These are phyloP conservation scores for Papilio glaucus DNA, from an alignment of 1,140 invertebrate species.

Conservation along the genomic window DNA sequence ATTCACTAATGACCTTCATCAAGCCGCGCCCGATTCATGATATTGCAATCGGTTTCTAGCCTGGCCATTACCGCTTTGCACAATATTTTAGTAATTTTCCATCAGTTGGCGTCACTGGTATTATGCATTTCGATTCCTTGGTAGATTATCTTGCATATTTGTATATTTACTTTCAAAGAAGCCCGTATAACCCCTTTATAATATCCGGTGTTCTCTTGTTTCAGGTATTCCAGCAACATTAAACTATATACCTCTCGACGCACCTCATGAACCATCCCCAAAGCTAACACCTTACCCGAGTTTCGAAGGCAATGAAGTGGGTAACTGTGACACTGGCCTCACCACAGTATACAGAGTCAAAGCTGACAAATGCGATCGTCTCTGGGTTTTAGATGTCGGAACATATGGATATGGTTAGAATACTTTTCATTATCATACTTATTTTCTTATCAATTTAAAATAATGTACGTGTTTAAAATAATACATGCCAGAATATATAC, in stretches of 20 bases:
- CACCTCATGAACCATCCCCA: conserved; percentile 86
- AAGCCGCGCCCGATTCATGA: no score
- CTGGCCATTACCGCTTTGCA: no score
- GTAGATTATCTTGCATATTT: no score
- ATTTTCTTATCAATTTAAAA: neutral
- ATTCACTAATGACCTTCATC: no score
- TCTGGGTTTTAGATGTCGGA: conserved; percentile 92
- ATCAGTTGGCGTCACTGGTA: no score
- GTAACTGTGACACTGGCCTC: conserved; percentile 88
- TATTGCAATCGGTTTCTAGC: no score
- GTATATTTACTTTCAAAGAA: no score
- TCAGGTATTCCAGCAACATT: conserved; percentile 91
- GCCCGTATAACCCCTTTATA: neutral
- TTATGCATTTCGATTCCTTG: no score
- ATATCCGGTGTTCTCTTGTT: conserved; percentile 42
- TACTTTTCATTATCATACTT: neutral
- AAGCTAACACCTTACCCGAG: conserved; percentile 90
- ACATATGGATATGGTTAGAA: conserved; percentile 89
- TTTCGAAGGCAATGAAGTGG: conserved; percentile 88
- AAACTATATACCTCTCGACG: conserved; percentile 89
- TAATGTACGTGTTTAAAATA: no score
- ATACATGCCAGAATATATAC: no score
- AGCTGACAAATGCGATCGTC: conserved; percentile 89
- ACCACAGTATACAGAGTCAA: conserved; percentile 90
- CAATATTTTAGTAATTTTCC: no score